Evolutionary conservation across 2,113 vertebrate genomes (phyloP).

Genomic region (Numenius arquata): DNA sequence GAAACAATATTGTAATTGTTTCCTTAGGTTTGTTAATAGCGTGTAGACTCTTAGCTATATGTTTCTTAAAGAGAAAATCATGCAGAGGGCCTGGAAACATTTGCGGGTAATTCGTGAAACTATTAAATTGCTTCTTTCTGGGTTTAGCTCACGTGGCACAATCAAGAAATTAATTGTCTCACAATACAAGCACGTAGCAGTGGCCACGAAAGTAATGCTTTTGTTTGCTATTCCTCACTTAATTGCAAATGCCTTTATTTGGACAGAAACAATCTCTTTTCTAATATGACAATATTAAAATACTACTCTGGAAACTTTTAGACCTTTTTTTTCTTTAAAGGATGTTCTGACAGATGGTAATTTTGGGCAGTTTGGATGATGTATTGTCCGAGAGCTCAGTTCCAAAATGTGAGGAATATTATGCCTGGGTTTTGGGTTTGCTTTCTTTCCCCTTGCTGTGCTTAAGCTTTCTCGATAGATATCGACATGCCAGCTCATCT

Average conservation of each 20-base stretch:
- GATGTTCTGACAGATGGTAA: slow-evolving; percentile 15
- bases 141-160: neutral
- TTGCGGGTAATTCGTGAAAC: neutral
- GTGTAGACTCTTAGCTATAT: neutral
- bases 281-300: neutral
- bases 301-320: neutral
- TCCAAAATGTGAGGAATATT: slow-evolving; percentile 14
- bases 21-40: neutral
- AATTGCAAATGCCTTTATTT: neutral
- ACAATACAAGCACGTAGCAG: accelerated
- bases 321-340: neutral
- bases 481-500: slow-evolving; percentile 17
- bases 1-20: neutral
- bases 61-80: neutral
- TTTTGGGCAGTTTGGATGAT: slow-evolving; percentile 21
- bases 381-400: neutral
- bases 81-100: neutral
- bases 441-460: slow-evolving; percentile 1
- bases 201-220: neutral
- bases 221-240: neutral
- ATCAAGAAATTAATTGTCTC: neutral
- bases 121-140: neutral
- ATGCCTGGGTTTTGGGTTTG: neutral
- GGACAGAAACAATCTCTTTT: neutral
- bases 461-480: slow-evolving; percentile 43